Evolutionary conservation across 2,797 vertebrate genomes (phyloP).

Genomic region (Aeoliscus strigatus): DNA sequence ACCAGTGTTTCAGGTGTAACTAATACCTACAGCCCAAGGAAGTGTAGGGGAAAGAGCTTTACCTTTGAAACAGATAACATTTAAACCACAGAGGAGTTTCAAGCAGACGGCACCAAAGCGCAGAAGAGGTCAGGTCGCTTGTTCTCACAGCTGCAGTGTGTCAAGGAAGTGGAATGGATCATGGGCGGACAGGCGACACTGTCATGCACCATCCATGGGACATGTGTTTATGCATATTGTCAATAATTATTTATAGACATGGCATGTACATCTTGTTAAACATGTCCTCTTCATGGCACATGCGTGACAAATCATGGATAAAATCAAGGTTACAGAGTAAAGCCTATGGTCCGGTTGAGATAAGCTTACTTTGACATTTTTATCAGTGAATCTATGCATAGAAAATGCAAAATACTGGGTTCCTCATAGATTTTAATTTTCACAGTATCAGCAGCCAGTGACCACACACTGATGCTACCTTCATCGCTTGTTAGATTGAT

Average conservation of each 20-base stretch:
- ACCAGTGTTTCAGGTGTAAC: conserved; percentile 67
- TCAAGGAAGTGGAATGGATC: conserved; percentile 57
- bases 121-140: conserved; percentile 59
- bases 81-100: conserved; percentile 59
- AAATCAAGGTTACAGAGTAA: conserved; percentile 29
- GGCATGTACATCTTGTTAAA: conserved; percentile 17
- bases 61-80: conserved; percentile 67
- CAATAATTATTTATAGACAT: conserved; percentile 35
- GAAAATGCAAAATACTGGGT: conserved; percentile 10
- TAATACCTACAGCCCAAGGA: conserved; percentile 63
- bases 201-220: conserved; percentile 31
- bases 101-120: conserved; percentile 38
- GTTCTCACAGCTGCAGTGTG: conserved; percentile 45
- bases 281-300: conserved; percentile 35
- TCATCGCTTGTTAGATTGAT: conserved; percentile 38
- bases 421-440: conserved; percentile 7
- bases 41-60: conserved; percentile 48
- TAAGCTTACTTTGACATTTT: conserved; percentile 30
- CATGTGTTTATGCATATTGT: conserved; percentile 23
- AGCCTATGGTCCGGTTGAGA: conserved; percentile 26
- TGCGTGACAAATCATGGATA: conserved; percentile 35
- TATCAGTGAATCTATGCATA: conserved; percentile 16
- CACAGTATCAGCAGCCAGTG: conserved; percentile 9
- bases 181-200: conserved; percentile 27
- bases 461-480: conserved; percentile 27